Base-by-base conservation (phyloP, 1,140 invertebrate genomes). In the Nautilus pompilius region DNA sequence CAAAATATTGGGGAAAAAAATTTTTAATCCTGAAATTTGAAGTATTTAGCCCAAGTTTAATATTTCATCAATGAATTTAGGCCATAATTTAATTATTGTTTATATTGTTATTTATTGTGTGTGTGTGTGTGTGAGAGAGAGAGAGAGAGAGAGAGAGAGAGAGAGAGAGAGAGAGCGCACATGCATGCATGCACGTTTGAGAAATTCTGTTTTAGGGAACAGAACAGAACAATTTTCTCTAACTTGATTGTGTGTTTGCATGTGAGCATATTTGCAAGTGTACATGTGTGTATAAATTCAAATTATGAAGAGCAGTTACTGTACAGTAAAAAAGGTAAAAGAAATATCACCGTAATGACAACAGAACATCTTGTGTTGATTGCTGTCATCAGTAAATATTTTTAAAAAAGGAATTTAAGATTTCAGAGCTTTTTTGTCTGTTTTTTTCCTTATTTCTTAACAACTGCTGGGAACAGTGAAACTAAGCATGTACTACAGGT, bases 111-210 rank as follows among this genome's bases (percentile, higher is more conserved):
- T 54, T 17, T 4, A 13, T n/a, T 28, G 22, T 17, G 29, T 13
- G 6, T 13, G 10, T 53, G 22, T 53, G 28, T 2, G 29, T 56
- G 22, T n/a, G 22, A 24, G 22, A 29, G 13, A 62, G 29, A 41
- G 54, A 41, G 53, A 62, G 51, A 62, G 60, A 58, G 54, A 33
- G 28, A 59, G 10, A 62, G 24, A 41, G 36, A 32, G 60, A 28
- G 49, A 28, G 29, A 59, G 5, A 54, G 57, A 34, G 49, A 22
- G 0, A 15, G 17, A n/a, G 24, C 24, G 20, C 10, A 32, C 15
- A 20, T 32, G 20, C 26, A 32, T 17, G 24, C 54, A 6, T 17
- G 30, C 20, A 32, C 4, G 28, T 29, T 8, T 29, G 41, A 26
- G 48, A 61, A 32, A 57, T 15, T 20, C n/a, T 17, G 8, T 56